phyloP scores from a whole-genome alignment of 1,140 invertebrate genomes.

The honey bee (Apis mellifera) region Amel_HAv3.1 CM009937.2:10815501-10816000 shows the following conservation, averaged over 20 bases:
- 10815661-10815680: too few relatives aligned
- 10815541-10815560: too few relatives aligned
- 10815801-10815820: slow-evolving; percentile 30
- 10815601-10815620: too few relatives aligned
- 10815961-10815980: slow-evolving; percentile 61
- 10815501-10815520: too few relatives aligned
- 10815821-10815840: slow-evolving; percentile 24
- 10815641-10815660: too few relatives aligned
- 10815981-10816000: slow-evolving; percentile 36
- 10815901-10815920: slow-evolving; percentile 66
- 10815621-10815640: too few relatives aligned
- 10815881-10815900: slow-evolving; percentile 49
- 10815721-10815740: background rate
- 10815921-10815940: slow-evolving; percentile 56
- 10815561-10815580: too few relatives aligned
- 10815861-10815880: slow-evolving; percentile 11
- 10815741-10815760: background rate
- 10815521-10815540: too few relatives aligned
- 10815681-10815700: background rate
- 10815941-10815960: slow-evolving; percentile 64
- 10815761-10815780: background rate
- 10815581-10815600: too few relatives aligned
- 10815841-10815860: slow-evolving; percentile 51
- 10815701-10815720: background rate
- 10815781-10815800: slow-evolving; percentile 1